These are phyloP conservation scores for Standfussiana lucernea DNA, from an alignment of 2,888 invertebrate genomes.

Conservation along the genomic window DNA sequence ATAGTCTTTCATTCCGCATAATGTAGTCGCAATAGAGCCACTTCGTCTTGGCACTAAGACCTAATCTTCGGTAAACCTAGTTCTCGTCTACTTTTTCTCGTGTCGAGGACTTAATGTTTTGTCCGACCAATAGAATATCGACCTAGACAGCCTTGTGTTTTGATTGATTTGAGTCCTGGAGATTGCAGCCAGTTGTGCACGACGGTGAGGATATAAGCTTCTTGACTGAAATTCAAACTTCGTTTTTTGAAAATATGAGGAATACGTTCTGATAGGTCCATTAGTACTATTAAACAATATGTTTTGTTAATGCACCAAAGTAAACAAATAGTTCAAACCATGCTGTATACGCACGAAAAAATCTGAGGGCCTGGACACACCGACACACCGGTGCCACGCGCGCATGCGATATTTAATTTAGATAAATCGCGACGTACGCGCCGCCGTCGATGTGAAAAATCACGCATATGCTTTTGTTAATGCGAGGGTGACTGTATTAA, in stretches of 20 bases:
- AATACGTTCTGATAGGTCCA: background rate
- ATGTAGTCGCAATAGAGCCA: background rate
- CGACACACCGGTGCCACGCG: slow-evolving; percentile 83
- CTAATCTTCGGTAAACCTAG: background rate
- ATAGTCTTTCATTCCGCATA: slow-evolving; percentile 11
- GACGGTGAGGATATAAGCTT: background rate
- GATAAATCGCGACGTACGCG: slow-evolving; percentile 90
- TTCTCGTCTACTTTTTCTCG: background rate
- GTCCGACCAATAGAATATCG: background rate
- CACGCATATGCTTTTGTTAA: slow-evolving; percentile 87
- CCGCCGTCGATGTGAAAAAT: slow-evolving; percentile 86
- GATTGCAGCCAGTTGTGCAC: background rate
- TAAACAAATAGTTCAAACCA: slow-evolving; percentile 54
- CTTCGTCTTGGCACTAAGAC: background rate
- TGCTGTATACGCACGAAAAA: slow-evolving; percentile 75
- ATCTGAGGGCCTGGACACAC: slow-evolving; percentile 80
- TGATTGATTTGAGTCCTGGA: background rate
- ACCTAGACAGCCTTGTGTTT: background rate
- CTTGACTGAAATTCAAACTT: background rate
- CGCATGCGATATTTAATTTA: slow-evolving; percentile 90
- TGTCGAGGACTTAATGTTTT: background rate
- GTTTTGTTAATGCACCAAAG: background rate
- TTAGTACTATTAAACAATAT: background rate
- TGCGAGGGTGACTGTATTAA: slow-evolving; percentile 71
- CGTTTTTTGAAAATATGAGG: background rate